Base-by-base conservation (phyloP, 2,113 vertebrate species). In the Oxyruncus cristatus region DNA sequence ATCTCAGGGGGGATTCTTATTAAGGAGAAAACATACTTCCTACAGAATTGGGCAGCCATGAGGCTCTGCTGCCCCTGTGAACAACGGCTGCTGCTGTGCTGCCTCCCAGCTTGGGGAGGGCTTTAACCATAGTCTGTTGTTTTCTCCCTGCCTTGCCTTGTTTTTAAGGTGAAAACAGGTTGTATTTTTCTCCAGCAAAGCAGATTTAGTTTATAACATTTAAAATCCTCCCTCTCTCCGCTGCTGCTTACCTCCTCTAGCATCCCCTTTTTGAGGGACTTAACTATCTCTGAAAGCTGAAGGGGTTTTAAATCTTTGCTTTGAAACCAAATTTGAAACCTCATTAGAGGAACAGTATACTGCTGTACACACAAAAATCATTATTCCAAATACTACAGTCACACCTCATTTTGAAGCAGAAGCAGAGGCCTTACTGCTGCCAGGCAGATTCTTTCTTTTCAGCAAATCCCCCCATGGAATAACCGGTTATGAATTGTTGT, bases 41-140 rank as follows among this genome's bases (percentile, higher is more conserved):
- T 46, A 4, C 35, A 27, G 52, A n/a, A 11, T 0, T 11, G 37
- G 55, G 24, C 16, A 10, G 35, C 22, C 1, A 1, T 1, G 1
- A 24, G 62, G 74, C 84, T 55, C 24, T 46, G 41, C 73, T 74
- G 53, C 39, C 55, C 62, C 8, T 5, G 20, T 32, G 16, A 27
- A 7, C 78, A 28, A 2, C 2, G 0, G 14, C 70, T 32, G 79
- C 52, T 52, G 23, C 28, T 32, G 27, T 8, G 62, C 89, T 65
- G 37, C 58, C 65, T 52, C 39, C 47, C 21, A 5, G 17, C 47
- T 30, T 26, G 55, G 75, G 66, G 35, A 63, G 59, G 2, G 59
- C 75, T 89, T 82, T 41, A 78, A 32, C 68, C 30, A 18, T 7
- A 4, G 15, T 39, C 56, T 46, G 5, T 26, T 61, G 13, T 44